Conservation (phyloP, 2,888 invertebrate genomes). For the Willowsia nigromaculata region DNA sequence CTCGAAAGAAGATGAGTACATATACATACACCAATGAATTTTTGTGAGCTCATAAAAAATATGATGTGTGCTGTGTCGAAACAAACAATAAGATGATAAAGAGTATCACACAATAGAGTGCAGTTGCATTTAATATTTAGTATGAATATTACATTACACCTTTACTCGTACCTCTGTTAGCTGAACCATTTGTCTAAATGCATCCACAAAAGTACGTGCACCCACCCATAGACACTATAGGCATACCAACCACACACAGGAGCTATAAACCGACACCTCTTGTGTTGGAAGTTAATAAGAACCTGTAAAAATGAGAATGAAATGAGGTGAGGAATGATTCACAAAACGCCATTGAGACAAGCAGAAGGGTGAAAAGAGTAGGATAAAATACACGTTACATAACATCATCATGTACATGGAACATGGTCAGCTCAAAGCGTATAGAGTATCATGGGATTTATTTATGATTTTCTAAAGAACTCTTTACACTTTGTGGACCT, state of each 20-base stretch:
- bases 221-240: constrained; percentile 53
- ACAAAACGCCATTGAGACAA: constrained; percentile 5
- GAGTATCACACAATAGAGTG: background rate
- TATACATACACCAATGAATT: background rate
- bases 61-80: background rate
- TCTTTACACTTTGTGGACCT: too few species aligned
- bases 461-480: background rate
- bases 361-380: constrained; percentile 29
- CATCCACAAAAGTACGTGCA: background rate
- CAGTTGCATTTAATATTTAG: too few species aligned
- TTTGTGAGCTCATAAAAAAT: too few species aligned
- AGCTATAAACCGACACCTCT: constrained; percentile 62
- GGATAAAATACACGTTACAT: too few species aligned
- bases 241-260: constrained; percentile 51
- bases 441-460: too few species aligned
- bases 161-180: background rate
- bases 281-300: constrained; percentile 46
- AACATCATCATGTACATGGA: background rate
- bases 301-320: constrained; percentile 21
- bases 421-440: too few species aligned
- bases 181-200: background rate
- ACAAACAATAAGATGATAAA: background rate
- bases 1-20: background rate
- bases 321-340: constrained; percentile 60
- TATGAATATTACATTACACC: background rate